Evolutionary conservation across 2,888 invertebrate species (phyloP), one percentile per base, ranked within the genome.

Genomic region (Sericinus montela): DNA sequence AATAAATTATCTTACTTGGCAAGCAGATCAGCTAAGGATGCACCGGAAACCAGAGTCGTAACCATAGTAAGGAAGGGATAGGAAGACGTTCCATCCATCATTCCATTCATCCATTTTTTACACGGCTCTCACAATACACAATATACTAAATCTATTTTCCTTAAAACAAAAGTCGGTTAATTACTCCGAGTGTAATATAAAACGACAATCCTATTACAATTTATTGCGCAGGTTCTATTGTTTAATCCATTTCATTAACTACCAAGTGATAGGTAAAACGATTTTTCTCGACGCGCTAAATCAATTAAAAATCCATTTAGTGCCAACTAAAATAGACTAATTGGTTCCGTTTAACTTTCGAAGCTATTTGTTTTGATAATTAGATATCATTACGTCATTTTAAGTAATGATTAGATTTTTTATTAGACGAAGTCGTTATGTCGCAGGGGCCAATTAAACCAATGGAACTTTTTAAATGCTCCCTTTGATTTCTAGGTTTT

Each of bases 251-350:
- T 52, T 52, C 51, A 53, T 48, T 45, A 48, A 53, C 55, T 45
- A 48, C 38, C 37, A 32, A 43, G 42, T 50, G 52, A 54, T 52
- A 58, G 59, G 54, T 55, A 54, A 58, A 63, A 44, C 54, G 38
- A 54, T 57, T 53, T 58, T 60, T 73, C 75, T 76, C 72, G 75
- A 65, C 57, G 50, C 60, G 56, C 53, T 53, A 52, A 67, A 62
- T 65, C 67, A 73, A 80, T 82, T 80, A 74, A 78, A 73, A 71
- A 65, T 53, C 63, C 61, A 71, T 79, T 77, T 67, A 67, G 67
- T 58, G 62, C 54, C 60, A 59, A 64, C 67, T 52, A 67, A 78
- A 78, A 80, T 76, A 75, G 69, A 72, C 62, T 74, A 72, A 77
- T 77, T 70, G 63, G 52, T 56, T 61, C 57, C 51, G 65, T 69